These are phyloP conservation scores for Urocynchramus pylzowi DNA, from an alignment of 2,113 vertebrate species.

Conservation along the genomic window DNA sequence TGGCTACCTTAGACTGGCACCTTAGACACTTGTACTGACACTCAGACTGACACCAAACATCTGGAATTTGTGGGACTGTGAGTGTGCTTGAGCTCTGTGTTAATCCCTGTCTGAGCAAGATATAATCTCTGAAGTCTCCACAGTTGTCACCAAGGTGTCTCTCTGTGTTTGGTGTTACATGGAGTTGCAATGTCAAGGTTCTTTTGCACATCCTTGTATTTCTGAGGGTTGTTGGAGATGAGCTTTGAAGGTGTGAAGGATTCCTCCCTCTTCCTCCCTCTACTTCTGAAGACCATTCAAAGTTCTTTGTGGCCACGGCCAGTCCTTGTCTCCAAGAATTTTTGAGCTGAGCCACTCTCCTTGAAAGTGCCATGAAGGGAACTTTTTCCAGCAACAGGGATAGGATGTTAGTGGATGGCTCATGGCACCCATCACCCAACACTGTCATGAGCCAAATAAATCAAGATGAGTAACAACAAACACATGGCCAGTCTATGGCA, in stretches of 20 bases:
- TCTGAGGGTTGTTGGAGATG: not conserved
- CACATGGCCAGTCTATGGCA: fast-evolving
- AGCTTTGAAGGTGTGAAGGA: not conserved
- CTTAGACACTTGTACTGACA: not conserved
- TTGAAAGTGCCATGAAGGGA: not conserved
- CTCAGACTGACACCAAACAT: not conserved
- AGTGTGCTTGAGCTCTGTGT: not conserved
- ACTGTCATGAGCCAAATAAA: not conserved
- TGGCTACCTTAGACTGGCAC: not conserved
- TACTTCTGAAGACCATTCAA: not conserved
- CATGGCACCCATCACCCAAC: not conserved
- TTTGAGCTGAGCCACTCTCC: not conserved
- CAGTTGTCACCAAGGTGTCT: not conserved
- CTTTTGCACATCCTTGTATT: not conserved
- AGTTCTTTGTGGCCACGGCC: fast-evolving
- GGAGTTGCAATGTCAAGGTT: not conserved
- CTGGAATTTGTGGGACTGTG: not conserved
- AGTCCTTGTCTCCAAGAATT: not conserved
- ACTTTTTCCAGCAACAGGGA: not conserved
- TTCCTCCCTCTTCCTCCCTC: not conserved
- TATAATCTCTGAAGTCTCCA: not conserved
- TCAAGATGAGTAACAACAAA: not conserved
- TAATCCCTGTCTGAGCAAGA: not conserved
- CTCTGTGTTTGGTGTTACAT: not conserved
- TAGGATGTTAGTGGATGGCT: not conserved